A percentile compares a stretch with the other conserved stretches of the same genome.
These are phyloP conservation scores for Rhinopomastus cyanomelas DNA, from an alignment of 2,113 vertebrate genomes.

Conservation along the genomic window DNA sequence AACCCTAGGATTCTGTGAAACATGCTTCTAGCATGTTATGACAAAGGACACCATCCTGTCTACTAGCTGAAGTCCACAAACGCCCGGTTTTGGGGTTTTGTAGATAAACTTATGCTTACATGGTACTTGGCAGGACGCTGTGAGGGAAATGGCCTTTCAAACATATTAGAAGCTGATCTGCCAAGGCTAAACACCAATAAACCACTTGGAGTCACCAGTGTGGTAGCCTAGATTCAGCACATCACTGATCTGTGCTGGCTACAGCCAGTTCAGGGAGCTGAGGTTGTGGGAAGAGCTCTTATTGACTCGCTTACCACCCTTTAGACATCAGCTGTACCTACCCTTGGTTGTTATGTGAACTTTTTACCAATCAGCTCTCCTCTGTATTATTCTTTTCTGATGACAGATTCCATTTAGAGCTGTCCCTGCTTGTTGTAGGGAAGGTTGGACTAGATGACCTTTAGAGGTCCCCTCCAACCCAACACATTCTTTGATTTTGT, in stretches of 20 bases:
- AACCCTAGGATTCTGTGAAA: not conserved
- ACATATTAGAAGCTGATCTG: not conserved
- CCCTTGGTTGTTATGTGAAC: not conserved
- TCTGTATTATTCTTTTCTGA: not conserved
- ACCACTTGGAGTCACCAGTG: fast-evolving
- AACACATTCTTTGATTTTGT: not conserved
- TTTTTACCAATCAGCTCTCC: not conserved
- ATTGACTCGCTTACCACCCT: not conserved
- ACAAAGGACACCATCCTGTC: not conserved
- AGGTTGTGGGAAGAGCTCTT: not conserved
- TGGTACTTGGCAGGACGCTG: not conserved
- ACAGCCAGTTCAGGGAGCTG: not conserved
- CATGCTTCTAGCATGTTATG: not conserved
- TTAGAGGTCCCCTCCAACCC: no score
- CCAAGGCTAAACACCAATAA: not conserved
- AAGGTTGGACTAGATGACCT: no score
- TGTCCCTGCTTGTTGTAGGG: no score
- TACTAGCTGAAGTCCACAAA: not conserved
- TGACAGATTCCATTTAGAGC: not conserved
- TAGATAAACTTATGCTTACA: not conserved
- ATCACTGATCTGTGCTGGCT: not conserved
- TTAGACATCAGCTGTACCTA: not conserved
- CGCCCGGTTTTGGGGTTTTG: not conserved
- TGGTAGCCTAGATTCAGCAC: not conserved
- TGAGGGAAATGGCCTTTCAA: not conserved